Base-by-base conservation (phyloP, 1,140 invertebrate genomes). In the Aleiodes sp. region DNA sequence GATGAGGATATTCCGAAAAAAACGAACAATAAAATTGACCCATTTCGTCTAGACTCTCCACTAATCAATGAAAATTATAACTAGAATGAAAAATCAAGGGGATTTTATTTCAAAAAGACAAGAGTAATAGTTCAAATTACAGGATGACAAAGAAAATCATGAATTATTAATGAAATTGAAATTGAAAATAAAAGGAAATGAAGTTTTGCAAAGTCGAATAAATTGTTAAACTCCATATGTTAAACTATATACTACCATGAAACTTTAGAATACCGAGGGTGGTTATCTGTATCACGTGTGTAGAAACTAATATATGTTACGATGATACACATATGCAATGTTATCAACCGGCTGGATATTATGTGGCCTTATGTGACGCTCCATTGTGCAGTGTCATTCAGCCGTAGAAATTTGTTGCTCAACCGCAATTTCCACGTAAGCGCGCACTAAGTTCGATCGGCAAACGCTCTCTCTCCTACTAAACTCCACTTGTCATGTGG, bases 361-460 rank as follows among this genome's bases (percentile, higher is more conserved):
- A 43, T 64, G 39, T 39, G 8, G 35, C 62, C 19, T 26, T 28
- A 16, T 37, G 21, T 31, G 52, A 61, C 43, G 37, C 19, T n/a
- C 29, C 35, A 16, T 43, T 68, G 56, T 57, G 56, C 57, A 70
- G 64, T 65, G 56, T 64, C 56, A 64, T 33, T 70, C 29, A 67
- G 31, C 70, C 70, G 64, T 65, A 52, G 37, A 65, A 72, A 70
- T 72, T 72, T 68, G 65, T 62, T 68, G 52, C 65, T 71, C 60
- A 52, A 70, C 61, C 68, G 63, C 68, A 75, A 70, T 75, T 73
- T 75, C 70, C 71, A 75, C 71, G 68, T 75, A 75, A 75, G 57
- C 71, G 61, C 56, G 61, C 62, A 19, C 61, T 61, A 65, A 70
- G 69, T 74, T 72, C 70, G 68, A 74, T 74, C 67, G 73, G 68